Evolutionary conservation across 2,113 vertebrate species (phyloP), one percentile per base, ranked within the genome.

Genomic region (Calidris pygmaea): DNA sequence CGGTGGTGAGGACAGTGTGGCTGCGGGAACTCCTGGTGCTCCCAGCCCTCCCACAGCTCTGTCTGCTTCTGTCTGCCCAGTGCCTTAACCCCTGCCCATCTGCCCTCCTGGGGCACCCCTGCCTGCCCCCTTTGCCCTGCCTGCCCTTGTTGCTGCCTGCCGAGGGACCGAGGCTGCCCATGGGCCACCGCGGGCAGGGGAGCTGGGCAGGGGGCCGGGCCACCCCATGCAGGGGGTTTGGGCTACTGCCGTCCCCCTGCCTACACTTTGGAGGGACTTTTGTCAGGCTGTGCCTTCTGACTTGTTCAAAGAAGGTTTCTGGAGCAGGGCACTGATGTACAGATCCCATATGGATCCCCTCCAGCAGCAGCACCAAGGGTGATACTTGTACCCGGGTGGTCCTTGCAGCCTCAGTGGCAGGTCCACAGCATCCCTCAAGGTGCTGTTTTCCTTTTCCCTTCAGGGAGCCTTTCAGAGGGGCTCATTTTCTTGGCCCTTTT

Each of bases 1-100:
- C 0, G 1, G 39, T 0, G 0, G 26, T 4, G 56, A 52, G 45
- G 37, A 37, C 85, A 63, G 6, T 1, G 10, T 39, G 58, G 85
- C 63, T 50, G 14, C 35, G 56, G 79, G 70, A 75, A 7, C 53
- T 72, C 27, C 56, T 21, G 29, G 12, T 26, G 43, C n/a, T 80
- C 68, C 73, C 68, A 77, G 47, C 14, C n/a, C 22, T 67, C 4
- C 58, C 45, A 47, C 37, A 59, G 47, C 48, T 79, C 47, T 8
- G n/a, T 10, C 60, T 56, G 60, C 19, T 35, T 74, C 24, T 7
- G 10, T 15, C 2, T 13, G n/a, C 58, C 53, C 1, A 1, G 4
- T 66, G 55, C 62, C 18, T 39, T 29, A 32, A 26, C 6, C 41
- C n/a, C 45, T 60, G 71, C 18, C 52, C 15, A 0, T 8, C 9